These are phyloP conservation scores for Candoia aspera DNA, from an alignment of 2,113 vertebrate species.

Conservation along the genomic window DNA sequence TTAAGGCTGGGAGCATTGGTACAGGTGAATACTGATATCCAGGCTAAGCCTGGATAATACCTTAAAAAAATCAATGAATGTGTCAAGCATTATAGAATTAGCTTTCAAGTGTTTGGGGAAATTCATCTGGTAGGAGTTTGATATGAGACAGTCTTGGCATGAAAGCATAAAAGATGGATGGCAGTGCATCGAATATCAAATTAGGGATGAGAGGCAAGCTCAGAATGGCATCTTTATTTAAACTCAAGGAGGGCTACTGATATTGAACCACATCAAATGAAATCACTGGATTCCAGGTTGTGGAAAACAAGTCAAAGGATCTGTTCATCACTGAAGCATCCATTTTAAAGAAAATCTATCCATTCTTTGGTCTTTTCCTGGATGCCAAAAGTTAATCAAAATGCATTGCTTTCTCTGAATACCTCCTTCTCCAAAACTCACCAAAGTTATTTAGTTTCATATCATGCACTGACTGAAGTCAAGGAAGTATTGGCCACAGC, in stretches of 20 bases:
- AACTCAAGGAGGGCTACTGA: not conserved
- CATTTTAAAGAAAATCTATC: not conserved
- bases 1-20: not conserved
- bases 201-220: slow-evolving; percentile 9
- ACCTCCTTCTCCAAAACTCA: no score
- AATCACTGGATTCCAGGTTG: not conserved
- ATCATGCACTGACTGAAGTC: not conserved
- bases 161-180: slow-evolving; percentile 28
- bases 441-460: not conserved
- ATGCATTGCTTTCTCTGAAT: not conserved
- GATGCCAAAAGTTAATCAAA: slow-evolving; percentile 9
- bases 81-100: slow-evolving; percentile 22
- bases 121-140: slow-evolving; percentile 27
- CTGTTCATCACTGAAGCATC: not conserved
- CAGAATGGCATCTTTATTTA: not conserved
- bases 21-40: slow-evolving; percentile 30
- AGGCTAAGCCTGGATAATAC: slow-evolving; percentile 18
- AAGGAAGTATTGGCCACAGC: not conserved
- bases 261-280: slow-evolving; percentile 17
- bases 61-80: slow-evolving; percentile 10
- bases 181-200: slow-evolving; percentile 9
- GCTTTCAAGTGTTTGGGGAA: slow-evolving; percentile 28
- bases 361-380: not conserved
- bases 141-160: not conserved
- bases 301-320: slow-evolving; percentile 8